Evolutionary conservation across 2,113 vertebrate species (phyloP), one percentile per base, ranked within the genome.

Genomic region (Prionailurus bengalensis): DNA sequence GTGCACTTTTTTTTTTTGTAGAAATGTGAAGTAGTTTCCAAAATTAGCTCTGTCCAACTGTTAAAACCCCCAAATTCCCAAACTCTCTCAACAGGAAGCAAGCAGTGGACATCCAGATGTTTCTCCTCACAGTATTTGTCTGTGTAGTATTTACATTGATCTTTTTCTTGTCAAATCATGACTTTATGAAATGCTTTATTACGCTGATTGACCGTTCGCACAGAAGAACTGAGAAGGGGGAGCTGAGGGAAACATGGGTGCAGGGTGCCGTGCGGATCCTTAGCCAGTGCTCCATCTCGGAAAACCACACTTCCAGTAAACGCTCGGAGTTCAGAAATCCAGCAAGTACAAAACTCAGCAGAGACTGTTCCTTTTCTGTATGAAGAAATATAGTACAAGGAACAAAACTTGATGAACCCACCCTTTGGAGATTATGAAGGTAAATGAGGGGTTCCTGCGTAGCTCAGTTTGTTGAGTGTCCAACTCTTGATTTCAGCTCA

Each of bases 41-140:
- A 97, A 98, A 97, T 96, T 97, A 97, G 93, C 88, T 39, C 55
- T 48, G 51, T 94, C 94, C 87, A 90, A 96, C 86, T 95, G 92
- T 80, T 93, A 97, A 97, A 98, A 96, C 89, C 86, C 79, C 93
- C 74, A 91, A 91, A 83, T 96, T 97, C 94, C 92, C 97, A 91
- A 97, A 94, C 86, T 89, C 76, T 96, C 89, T 55, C 94, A 42
- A 91, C 92, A 92, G 94, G 96, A 98, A 97, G 61, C 91, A 85
- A 87, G 76, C 76, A 68, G 73, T 94, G 76, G 92, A 87, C 90
- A 95, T 90, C 94, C 96, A 97, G 97, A 97, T 97, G 96, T 98
- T 95, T 96, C 80, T 97, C 80, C 65, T 96, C 95, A 61, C 23
- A 10, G 83, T 84, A 87, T 94, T 83, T 88, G 91, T 97, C 96